Base-by-base conservation (phyloP, 2,797 vertebrate genomes). In the Columba guinea region DNA sequence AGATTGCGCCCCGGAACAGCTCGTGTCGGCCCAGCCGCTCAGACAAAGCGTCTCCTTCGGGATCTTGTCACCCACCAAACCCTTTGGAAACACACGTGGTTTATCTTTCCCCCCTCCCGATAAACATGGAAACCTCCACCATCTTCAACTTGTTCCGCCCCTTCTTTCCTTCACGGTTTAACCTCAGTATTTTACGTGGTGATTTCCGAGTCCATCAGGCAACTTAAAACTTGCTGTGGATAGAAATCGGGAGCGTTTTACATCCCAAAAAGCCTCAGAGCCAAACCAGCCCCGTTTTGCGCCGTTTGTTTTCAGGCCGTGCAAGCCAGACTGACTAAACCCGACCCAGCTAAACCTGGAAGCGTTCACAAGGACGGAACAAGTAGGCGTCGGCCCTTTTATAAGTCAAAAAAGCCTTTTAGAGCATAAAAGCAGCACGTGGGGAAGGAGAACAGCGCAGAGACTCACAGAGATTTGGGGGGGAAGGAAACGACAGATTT, bases 141-240 rank as follows among this genome's bases (percentile, higher is more conserved):
- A 49, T 49, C 76, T 78, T 41, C 95, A 89, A 32, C 75, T 67
- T 85, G 92, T 85, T 96, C 90, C 28, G 3, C 27, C 78, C 64
- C 55, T 73, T 2, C 0, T 27, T 26, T 58, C 30, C 63, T 55
- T 5, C 39, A 35, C 7, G 35, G 28, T 59, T 83, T 63, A 63
- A 67, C 28, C 10, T 44, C 30, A 10, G 27, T 3, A 21, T 7
- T 74, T 46, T 24, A 64, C 0, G 1, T 1, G 8, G 13, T 5
- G 7, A 19, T 59, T 93, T 52, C 46, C 19, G 2, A 90, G 58
- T 28, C 32, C 55, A 56, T 41, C 4, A 22, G 28, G 39, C 22
- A 28, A 81, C 35, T 10, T 35, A 13, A 65, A 23, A 59, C 63
- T 76, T 46, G 59, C 32, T 4, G 35, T 35, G 46, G 49, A 55